Evolutionary conservation across 2,888 invertebrate species (phyloP).

Genomic region (Dusona sp.): DNA sequence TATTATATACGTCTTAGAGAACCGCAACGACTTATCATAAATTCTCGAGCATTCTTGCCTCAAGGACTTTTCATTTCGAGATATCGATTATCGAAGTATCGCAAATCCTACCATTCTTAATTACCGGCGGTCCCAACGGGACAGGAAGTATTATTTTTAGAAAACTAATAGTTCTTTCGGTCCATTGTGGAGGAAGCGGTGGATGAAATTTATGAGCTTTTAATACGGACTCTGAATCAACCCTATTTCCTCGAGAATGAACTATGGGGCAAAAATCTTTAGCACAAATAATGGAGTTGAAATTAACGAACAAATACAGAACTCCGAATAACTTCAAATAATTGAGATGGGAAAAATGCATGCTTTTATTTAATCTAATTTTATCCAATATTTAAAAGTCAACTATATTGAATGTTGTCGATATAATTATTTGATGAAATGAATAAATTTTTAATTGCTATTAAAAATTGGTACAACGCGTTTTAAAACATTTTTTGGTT

Average conservation of each 20-base stretch:
- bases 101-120: slow-evolving; percentile 49
- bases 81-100: slow-evolving; percentile 47
- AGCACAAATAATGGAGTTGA: not conserved
- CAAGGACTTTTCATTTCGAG: slow-evolving; percentile 46
- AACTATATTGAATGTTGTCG: not conserved
- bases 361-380: not conserved
- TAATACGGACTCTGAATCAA: slow-evolving; percentile 3
- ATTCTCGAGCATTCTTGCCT: slow-evolving; percentile 47
- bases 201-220: slow-evolving; percentile 23
- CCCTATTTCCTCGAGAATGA: not conserved
- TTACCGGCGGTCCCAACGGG: not conserved
- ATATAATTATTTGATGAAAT: not conserved
- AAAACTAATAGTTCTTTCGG: not conserved
- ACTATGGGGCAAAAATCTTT: not conserved
- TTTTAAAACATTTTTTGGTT: not conserved
- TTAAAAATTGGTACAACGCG: not conserved
- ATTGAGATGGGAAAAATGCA: not conserved
- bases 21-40: slow-evolving; percentile 39
- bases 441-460: not conserved
- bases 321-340: not conserved
- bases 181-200: slow-evolving; percentile 10
- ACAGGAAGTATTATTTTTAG: slow-evolving; percentile 32
- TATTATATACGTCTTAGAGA: slow-evolving; percentile 7
- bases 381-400: not conserved
- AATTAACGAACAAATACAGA: not conserved